Evolutionary conservation across 2,797 vertebrate genomes (phyloP).

Genomic region (Phalanger gymnotis): DNA sequence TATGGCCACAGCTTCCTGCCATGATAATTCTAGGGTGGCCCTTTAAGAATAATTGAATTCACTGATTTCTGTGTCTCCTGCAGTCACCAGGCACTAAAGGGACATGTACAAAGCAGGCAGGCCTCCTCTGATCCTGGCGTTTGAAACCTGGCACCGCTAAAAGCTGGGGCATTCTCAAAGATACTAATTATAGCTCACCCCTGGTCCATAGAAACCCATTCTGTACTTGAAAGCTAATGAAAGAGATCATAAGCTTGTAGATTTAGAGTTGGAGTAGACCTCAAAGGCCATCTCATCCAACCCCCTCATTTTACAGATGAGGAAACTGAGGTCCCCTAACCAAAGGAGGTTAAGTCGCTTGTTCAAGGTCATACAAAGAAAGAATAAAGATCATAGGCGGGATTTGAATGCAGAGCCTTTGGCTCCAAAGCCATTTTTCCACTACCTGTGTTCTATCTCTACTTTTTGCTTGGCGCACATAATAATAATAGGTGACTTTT

Average conservation of each 20-base stretch:
- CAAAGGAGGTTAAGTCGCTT: neutral
- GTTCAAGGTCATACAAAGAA: neutral
- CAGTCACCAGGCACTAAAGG: neutral
- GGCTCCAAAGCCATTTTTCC: neutral
- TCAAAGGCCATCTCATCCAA: neutral
- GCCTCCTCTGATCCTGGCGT: constrained; percentile 45
- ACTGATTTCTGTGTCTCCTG: constrained; percentile 47
- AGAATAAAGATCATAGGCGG: neutral
- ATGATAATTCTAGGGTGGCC: neutral
- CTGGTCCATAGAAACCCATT: constrained; percentile 32
- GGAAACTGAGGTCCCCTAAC: constrained; percentile 11
- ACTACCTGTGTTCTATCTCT: neutral
- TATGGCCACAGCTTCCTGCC: neutral
- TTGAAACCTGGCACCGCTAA: constrained; percentile 41
- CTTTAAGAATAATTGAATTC: constrained; percentile 42
- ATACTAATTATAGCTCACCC: neutral
- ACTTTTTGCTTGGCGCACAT: neutral
- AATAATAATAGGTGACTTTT: neutral
- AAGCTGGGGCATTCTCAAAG: constrained; percentile 20
- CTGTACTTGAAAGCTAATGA: constrained; percentile 12
- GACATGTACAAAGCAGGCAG: neutral
- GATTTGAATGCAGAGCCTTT: neutral
- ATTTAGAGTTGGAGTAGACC: neutral
- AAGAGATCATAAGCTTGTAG: constrained; percentile 11
- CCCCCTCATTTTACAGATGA: constrained; percentile 4